Evolutionary conservation across 2,888 invertebrate species (phyloP).

Genomic region (Latheticus oryzae): DNA sequence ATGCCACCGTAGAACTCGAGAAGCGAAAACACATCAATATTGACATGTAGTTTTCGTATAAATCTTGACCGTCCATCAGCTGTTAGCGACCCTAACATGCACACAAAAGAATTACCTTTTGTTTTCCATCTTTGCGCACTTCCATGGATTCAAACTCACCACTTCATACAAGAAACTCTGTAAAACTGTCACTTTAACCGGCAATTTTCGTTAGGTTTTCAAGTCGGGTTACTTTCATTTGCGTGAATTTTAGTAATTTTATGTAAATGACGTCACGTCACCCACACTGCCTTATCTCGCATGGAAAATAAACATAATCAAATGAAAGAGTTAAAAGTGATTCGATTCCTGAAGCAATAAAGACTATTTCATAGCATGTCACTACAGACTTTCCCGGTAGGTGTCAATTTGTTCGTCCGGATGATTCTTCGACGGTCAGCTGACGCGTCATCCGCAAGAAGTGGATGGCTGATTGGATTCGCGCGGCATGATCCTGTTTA

Average conservation of each 20-base stretch:
- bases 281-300: constrained; percentile 48
- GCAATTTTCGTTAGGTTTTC: not conserved
- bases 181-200: constrained; percentile 17
- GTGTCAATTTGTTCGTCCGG: constrained; percentile 60
- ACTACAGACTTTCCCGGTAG: constrained; percentile 65
- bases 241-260: constrained; percentile 53
- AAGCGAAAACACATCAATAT: constrained; percentile 16
- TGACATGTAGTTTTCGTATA: constrained; percentile 1
- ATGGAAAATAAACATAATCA: constrained; percentile 54
- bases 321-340: constrained; percentile 56
- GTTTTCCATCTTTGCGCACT: constrained; percentile 22
- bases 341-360: constrained; percentile 64
- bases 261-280: constrained; percentile 59
- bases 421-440: constrained; percentile 44
- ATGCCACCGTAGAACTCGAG: constrained; percentile 1
- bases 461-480: constrained; percentile 49
- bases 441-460: constrained; percentile 33
- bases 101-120: constrained; percentile 26
- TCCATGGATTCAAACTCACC: constrained; percentile 20
- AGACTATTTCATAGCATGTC: constrained; percentile 65
- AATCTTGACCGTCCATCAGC: no score
- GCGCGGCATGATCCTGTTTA: constrained; percentile 62
- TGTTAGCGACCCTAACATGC: no score
- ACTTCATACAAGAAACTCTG: constrained; percentile 15
- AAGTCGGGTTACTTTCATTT: constrained; percentile 49